phyloP scores from a whole-genome alignment of 2,888 invertebrate species.

The Hyposoter didymator region DNA sequence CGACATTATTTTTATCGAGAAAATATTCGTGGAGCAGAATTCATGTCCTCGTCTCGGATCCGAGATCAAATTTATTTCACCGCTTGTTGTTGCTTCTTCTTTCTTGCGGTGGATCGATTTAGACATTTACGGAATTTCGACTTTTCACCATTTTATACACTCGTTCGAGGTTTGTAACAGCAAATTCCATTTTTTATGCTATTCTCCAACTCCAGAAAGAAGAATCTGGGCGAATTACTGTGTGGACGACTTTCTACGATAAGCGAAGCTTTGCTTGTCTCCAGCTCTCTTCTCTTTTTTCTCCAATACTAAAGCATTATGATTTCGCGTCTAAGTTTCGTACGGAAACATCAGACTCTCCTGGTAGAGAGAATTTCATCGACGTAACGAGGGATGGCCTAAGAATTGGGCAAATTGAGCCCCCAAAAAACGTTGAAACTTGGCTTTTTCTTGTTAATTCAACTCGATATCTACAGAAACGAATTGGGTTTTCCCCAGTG shows the following conservation, averaged over 20 bases:
- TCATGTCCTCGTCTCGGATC: background rate
- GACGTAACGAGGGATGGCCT: slow-evolving; percentile 19
- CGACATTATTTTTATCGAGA: slow-evolving; percentile 37
- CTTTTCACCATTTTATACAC: background rate
- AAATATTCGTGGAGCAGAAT: background rate
- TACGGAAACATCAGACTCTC: slow-evolving; percentile 42
- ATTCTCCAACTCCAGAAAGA: background rate
- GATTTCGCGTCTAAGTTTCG: slow-evolving; percentile 50
- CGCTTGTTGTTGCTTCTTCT: background rate
- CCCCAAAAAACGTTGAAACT: slow-evolving; percentile 34
- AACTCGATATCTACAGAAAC: slow-evolving; percentile 61
- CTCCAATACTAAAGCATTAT: slow-evolving; percentile 56
- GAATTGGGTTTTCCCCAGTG: slow-evolving; percentile 19
- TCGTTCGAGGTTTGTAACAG: background rate
- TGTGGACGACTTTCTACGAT: slow-evolving; percentile 2
- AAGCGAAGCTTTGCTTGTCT: slow-evolving; percentile 13
- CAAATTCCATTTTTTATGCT: background rate
- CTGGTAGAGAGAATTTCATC: slow-evolving; percentile 21
- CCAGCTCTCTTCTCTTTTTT: background rate
- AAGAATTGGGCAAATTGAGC: slow-evolving; percentile 28
- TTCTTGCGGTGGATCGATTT: slow-evolving; percentile 24
- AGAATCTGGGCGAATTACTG: background rate
- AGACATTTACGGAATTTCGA: background rate
- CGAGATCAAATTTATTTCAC: slow-evolving; percentile 19
- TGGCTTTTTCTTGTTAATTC: slow-evolving; percentile 44